phyloP scores from a whole-genome alignment of 1,140 invertebrate genomes.

The Paralvinella palmiformis region DNA sequence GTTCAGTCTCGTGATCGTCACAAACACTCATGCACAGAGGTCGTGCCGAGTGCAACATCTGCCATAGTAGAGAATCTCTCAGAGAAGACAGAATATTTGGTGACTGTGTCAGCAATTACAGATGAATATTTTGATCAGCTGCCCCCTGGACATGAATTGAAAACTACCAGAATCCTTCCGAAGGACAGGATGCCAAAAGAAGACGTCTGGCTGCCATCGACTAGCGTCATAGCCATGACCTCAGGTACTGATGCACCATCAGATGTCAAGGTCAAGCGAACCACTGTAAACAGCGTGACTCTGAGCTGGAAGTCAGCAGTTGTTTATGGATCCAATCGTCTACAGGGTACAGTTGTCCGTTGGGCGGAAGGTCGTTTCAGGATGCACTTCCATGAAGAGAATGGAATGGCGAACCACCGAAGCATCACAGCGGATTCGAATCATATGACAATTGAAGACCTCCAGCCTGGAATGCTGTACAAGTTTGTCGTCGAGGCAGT shows the following conservation, averaged over 20 bases:
- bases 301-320: conserved; percentile 42
- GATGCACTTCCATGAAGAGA: conserved; percentile 27
- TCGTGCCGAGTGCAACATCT: conserved; percentile 37
- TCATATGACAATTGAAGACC: conserved; percentile 34
- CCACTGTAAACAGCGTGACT: conserved; percentile 35
- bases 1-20: conserved; percentile 24
- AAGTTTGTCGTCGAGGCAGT: conserved; percentile 47
- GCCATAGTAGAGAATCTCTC: conserved; percentile 37
- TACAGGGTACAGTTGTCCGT: conserved; percentile 39
- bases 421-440: conserved; percentile 37
- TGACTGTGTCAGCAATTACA: conserved; percentile 46
- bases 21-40: conserved; percentile 1
- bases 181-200: conserved; percentile 33
- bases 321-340: conserved; percentile 46
- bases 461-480: conserved; percentile 42
- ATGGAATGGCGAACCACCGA: conserved; percentile 36
- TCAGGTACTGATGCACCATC: conserved; percentile 43
- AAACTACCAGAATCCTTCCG: conserved; percentile 34
- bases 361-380: conserved; percentile 39
- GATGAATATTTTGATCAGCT: conserved; percentile 49
- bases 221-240: conserved; percentile 34
- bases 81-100: conserved; percentile 46
- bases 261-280: conserved; percentile 35
- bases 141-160: conserved; percentile 37
- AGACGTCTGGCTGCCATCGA: conserved; percentile 44